phyloP scores from a whole-genome alignment of 2,888 invertebrate genomes.

The Coelinius sp. region DNA sequence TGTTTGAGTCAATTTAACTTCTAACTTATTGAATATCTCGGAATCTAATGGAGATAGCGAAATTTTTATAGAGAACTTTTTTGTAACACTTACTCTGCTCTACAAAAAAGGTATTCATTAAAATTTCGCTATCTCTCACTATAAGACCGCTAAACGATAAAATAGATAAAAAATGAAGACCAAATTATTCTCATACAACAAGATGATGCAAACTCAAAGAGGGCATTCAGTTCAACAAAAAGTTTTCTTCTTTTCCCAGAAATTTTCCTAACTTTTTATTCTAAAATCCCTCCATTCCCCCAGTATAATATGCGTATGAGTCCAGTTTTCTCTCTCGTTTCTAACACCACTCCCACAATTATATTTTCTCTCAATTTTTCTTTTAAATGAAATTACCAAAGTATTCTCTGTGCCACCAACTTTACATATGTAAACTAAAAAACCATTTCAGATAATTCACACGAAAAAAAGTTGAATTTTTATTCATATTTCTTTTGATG shows the following conservation, averaged over 20 bases:
- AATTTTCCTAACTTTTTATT: background rate
- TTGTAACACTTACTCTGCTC: no score
- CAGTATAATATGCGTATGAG: conserved; percentile 1
- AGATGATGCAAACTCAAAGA: background rate
- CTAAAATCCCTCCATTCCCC: background rate
- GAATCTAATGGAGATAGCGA: no score
- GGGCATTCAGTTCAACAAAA: background rate
- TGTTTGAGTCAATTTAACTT: no score
- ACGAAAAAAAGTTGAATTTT: conserved; percentile 6
- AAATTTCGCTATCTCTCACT: no score
- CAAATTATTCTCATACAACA: background rate
- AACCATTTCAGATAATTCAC: conserved; percentile 14
- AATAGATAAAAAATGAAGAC: no score
- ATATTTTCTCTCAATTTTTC: background rate
- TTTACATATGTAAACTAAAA: conserved; percentile 14
- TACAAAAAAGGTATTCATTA: no score
- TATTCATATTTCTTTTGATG: background rate
- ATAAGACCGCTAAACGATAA: no score
- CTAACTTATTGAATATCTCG: no score
- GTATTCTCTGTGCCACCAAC: conserved; percentile 18
- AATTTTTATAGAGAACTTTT: no score
- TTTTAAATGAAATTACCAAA: background rate
- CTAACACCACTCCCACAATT: background rate
- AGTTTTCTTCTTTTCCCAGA: background rate
- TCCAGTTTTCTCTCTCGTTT: conserved; percentile 13